Evolutionary conservation across 2,888 invertebrate genomes (phyloP).

Genomic region (Allophyes oxyacanthae): DNA sequence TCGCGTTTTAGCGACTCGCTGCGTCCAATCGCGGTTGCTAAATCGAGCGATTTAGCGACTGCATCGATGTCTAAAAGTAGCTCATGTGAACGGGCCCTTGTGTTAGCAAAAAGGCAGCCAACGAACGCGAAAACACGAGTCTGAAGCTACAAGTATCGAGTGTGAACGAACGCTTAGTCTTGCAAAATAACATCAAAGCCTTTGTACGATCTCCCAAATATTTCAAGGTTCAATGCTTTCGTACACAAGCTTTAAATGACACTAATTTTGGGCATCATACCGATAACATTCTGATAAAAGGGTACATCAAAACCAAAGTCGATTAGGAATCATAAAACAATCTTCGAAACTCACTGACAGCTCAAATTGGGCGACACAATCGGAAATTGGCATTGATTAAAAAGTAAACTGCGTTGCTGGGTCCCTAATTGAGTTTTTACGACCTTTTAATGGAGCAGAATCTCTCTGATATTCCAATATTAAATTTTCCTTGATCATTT

Average conservation of each 20-base stretch:
- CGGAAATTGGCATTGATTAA: slow-evolving; percentile 46
- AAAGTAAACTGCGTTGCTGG: slow-evolving; percentile 32
- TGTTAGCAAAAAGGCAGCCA: too few species aligned
- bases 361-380: slow-evolving; percentile 38
- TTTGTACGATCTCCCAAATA: background rate
- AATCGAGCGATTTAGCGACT: too few species aligned
- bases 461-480: slow-evolving; percentile 38
- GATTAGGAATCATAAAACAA: slow-evolving; percentile 42
- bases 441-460: slow-evolving; percentile 49
- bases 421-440: slow-evolving; percentile 56
- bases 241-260: slow-evolving; percentile 1
- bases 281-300: slow-evolving; percentile 30
- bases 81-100: too few species aligned
- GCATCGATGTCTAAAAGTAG: too few species aligned
- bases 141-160: too few species aligned
- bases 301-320: slow-evolving; percentile 14
- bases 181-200: slow-evolving; percentile 7
- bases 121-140: too few species aligned
- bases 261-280: slow-evolving; percentile 22
- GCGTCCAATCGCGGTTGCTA: too few species aligned
- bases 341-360: slow-evolving; percentile 16
- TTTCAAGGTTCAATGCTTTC: slow-evolving; percentile 25
- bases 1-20: too few species aligned
- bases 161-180: too few species aligned
- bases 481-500: slow-evolving; percentile 46